Evolutionary conservation across 2,113 vertebrate species (phyloP), one percentile per base, ranked within the genome.

Genomic region (Ictidomys tridecemlineatus): DNA sequence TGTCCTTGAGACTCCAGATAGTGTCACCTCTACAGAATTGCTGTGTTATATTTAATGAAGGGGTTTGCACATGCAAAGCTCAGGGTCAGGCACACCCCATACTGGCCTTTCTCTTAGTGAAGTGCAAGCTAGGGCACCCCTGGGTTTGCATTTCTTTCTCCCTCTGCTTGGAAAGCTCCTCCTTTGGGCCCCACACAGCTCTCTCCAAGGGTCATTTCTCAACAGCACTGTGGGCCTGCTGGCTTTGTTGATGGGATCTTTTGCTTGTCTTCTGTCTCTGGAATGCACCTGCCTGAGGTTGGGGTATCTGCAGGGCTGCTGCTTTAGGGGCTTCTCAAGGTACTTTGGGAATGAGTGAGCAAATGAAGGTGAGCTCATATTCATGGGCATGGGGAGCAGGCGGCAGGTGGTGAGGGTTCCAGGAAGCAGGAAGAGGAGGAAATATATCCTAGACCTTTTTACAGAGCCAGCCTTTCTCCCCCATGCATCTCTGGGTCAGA

Each of bases 51-150:
- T 42, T 42, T 42, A 42, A 42, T 42, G 39, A 42, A 4, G 4
- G 39, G 0, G 39, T 42, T 42, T 42, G 39, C 39, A 42, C 39
- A 0, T 18, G 37, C 2, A 0, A 16, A 37, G 26, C 28, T 48
- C 77, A 34, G 17, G 4, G 69, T 8, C 10, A 2, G 39, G 4
- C 18, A 2, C 0, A 0, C 34, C 63, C 77, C 61, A 16, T 2
- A 24, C 58, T 37, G 37, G 32, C n/a, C 13, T 88, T 58, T 18
- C 76, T 61, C 8, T 16, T 9, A 1, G 16, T 65, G 16, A 30
- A 18, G 20, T 22, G 34, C 24, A 28, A 45, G 20, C 8, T 11
- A 4, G 28, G 24, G 34, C 28, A 1, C 20, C 56, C 51, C 61
- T 6, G 12, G 6, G n/a, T 82, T n/a, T 37, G 32, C 9, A 3